These are phyloP conservation scores for Cephalopterus ornatus DNA, from an alignment of 2,113 vertebrate genomes.

Conservation along the genomic window DNA sequence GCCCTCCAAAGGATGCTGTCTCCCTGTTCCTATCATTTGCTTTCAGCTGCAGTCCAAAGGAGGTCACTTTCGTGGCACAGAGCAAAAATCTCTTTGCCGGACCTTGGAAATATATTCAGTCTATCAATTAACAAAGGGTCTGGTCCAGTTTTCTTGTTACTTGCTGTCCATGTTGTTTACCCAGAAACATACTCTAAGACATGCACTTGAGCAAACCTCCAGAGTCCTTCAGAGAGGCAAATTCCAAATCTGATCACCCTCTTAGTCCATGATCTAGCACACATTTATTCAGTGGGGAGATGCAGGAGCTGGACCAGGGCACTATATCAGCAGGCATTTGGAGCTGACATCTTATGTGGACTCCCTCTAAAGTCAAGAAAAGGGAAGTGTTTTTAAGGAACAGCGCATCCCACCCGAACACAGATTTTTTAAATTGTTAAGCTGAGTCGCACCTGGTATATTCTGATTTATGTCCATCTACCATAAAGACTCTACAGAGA, in stretches of 20 bases:
- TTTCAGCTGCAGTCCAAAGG: neutral
- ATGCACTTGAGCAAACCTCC: neutral
- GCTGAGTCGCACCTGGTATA: neutral
- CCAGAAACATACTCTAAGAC: neutral
- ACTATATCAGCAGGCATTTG: neutral
- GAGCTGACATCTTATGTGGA: neutral
- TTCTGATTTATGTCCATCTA: neutral
- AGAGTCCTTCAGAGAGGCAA: neutral
- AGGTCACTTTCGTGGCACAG: neutral
- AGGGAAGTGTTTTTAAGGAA: neutral
- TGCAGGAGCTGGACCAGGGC: neutral
- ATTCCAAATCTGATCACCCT: neutral
- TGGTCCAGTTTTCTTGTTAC: neutral
- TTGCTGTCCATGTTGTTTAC: neutral
- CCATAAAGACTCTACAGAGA: neutral
- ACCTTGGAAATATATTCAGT: neutral
- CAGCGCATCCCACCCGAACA: neutral
- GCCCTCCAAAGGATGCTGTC: neutral
- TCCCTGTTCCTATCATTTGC: neutral
- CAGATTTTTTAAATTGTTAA: neutral
- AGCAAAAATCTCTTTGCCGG: neutral
- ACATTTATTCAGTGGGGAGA: neutral
- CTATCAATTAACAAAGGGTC: neutral
- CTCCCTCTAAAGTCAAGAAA: neutral
- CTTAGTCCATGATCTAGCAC: neutral